Evolutionary conservation across 2,797 vertebrate genomes (phyloP).

Genomic region (Micrastur ruficollis): DNA sequence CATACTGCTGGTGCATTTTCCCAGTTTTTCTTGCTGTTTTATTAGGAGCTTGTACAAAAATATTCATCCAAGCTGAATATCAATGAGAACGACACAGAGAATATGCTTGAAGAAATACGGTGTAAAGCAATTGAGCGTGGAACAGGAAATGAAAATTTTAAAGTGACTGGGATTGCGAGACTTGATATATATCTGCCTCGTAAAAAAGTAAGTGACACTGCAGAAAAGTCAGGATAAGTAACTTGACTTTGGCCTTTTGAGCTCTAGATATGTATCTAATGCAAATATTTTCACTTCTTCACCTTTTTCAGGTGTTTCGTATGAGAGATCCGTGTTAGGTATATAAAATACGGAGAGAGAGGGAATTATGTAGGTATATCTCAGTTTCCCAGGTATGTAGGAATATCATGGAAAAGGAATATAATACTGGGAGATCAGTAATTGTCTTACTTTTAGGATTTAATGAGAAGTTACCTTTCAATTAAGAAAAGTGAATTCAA

Average conservation of each 20-base stretch:
- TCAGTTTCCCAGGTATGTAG: not conserved
- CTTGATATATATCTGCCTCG: constrained; percentile 87
- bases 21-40: not conserved
- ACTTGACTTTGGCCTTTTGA: not conserved
- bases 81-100: constrained; percentile 71
- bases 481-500: not conserved
- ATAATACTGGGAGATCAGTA: not conserved
- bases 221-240: not conserved
- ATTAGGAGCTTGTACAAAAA: constrained; percentile 83
- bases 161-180: constrained; percentile 83
- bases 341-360: not conserved
- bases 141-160: constrained; percentile 84
- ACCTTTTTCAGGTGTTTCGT: not conserved
- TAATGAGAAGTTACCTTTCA: not conserved
- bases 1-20: not conserved
- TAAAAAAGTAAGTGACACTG: constrained; percentile 72
- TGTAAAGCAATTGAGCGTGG: constrained; percentile 83
- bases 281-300: not conserved
- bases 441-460: not conserved
- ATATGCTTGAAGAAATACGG: constrained; percentile 85
- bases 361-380: not conserved
- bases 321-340: not conserved
- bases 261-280: not conserved
- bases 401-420: not conserved
- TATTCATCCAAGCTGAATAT: constrained; percentile 80